Evolutionary conservation across 37 sponge, comb jelly and placozoan genomes (phyloP).

Genomic region (Beroe ovata): DNA sequence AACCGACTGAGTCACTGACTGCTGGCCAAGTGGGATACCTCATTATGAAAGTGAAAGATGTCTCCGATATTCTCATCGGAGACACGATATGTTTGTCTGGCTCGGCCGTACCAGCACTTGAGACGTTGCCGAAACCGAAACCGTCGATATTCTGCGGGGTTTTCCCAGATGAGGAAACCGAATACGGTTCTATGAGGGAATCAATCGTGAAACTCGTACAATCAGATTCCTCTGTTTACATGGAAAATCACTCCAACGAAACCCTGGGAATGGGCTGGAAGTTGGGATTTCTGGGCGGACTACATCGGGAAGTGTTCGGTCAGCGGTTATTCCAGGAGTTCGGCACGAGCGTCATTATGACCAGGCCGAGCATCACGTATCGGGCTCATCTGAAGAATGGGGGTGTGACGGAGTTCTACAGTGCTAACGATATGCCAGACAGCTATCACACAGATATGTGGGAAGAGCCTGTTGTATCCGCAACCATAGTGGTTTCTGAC

Average conservation of each 20-base stretch:
- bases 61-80: constrained; percentile 82
- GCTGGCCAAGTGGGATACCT: constrained; percentile 94
- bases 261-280: constrained; percentile 93
- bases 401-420: background rate
- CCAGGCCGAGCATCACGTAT: constrained; percentile 87
- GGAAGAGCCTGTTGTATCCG: constrained; percentile 82
- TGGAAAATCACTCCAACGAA: background rate
- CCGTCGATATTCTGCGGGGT: constrained; percentile 68
- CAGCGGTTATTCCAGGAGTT: constrained; percentile 88
- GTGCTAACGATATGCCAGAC: constrained; percentile 69
- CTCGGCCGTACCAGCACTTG: constrained; percentile 69
- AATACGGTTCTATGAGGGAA: constrained; percentile 65
- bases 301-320: constrained; percentile 94
- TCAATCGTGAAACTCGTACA: constrained; percentile 4
- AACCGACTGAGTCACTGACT: background rate
- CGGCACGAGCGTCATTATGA: constrained; percentile 81
- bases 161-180: constrained; percentile 80
- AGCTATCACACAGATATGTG: constrained; percentile 42
- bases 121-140: constrained; percentile 43
- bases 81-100: constrained; percentile 83
- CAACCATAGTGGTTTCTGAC: constrained; percentile 80
- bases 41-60: constrained; percentile 77
- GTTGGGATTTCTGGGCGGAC: constrained; percentile 88
- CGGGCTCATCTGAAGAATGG: constrained; percentile 72
- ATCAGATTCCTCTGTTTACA: constrained; percentile 34